Conservation (phyloP, 2,797 vertebrate genomes). For the Sphaeramia orbicularis region DNA sequence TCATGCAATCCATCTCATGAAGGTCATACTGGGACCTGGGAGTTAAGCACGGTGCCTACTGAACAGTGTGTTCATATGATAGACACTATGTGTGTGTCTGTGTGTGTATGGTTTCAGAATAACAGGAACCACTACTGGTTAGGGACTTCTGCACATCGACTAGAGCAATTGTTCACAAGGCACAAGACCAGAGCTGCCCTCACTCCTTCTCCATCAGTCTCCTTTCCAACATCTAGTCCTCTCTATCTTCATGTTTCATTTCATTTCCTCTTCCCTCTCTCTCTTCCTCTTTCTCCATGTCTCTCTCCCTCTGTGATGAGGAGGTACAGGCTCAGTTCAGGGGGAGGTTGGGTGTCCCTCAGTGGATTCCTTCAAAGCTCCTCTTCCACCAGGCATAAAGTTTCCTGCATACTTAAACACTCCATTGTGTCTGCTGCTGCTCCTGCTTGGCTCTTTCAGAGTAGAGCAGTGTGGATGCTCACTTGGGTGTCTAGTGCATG, state of each 20-base stretch:
- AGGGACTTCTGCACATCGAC: constrained; percentile 60
- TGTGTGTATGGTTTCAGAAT: constrained; percentile 39
- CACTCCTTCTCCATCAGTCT: constrained; percentile 39
- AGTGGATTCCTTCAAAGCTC: constrained; percentile 84
- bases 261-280: constrained; percentile 8
- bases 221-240: constrained; percentile 45
- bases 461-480: constrained; percentile 39
- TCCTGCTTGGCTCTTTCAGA: constrained; percentile 52
- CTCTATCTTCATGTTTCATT: constrained; percentile 45
- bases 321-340: constrained; percentile 80
- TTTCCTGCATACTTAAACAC: constrained; percentile 83
- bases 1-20: constrained; percentile 84
- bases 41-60: constrained; percentile 74
- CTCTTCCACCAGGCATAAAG: constrained; percentile 79
- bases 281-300: constrained; percentile 12
- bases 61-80: constrained; percentile 70
- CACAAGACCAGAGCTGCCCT: constrained; percentile 41
- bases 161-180: constrained; percentile 53
- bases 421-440: constrained; percentile 74
- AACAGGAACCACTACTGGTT: constrained; percentile 60
- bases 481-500: constrained; percentile 41
- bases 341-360: constrained; percentile 81
- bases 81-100: constrained; percentile 41
- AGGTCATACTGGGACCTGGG: constrained; percentile 72
- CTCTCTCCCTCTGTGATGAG: constrained; percentile 69